Evolutionary conservation across 2,797 vertebrate species (phyloP).

Genomic region (Phalanger gymnotis): DNA sequence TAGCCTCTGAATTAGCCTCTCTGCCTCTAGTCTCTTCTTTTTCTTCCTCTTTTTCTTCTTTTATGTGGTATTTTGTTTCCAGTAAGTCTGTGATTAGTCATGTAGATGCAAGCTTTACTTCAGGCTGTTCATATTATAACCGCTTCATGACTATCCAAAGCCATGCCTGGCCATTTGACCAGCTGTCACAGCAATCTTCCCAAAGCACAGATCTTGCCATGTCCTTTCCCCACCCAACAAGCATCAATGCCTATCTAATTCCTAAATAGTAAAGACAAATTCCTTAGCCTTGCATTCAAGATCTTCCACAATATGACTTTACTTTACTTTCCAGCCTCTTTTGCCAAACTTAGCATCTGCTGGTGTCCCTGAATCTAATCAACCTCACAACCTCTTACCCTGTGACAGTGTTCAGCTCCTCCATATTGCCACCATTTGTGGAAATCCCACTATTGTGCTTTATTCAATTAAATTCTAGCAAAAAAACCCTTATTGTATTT

Average conservation of each 20-base stretch:
- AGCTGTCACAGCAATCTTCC: not conserved
- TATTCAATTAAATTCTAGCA: not conserved
- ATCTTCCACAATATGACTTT: not conserved
- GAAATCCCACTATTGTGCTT: not conserved
- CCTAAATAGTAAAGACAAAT: not conserved
- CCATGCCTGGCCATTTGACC: not conserved
- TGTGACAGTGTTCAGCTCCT: not conserved
- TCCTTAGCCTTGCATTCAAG: not conserved
- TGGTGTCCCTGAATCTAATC: not conserved
- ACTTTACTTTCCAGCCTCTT: not conserved
- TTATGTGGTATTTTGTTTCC: not conserved
- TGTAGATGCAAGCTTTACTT: not conserved
- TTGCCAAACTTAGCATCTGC: not conserved
- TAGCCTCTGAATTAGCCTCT: not conserved
- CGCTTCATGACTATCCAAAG: not conserved
- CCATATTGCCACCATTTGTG: not conserved
- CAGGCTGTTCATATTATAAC: not conserved
- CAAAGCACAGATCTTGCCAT: not conserved
- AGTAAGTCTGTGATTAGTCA: not conserved
- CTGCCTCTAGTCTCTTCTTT: not conserved
- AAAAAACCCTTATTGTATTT: not conserved
- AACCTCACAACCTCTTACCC: not conserved
- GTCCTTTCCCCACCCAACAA: not conserved
- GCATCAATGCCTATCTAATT: not conserved
- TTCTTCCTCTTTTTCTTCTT: not conserved